Conservation (phyloP, 2,888 invertebrate species). For the Melipona bicolor region DNA sequence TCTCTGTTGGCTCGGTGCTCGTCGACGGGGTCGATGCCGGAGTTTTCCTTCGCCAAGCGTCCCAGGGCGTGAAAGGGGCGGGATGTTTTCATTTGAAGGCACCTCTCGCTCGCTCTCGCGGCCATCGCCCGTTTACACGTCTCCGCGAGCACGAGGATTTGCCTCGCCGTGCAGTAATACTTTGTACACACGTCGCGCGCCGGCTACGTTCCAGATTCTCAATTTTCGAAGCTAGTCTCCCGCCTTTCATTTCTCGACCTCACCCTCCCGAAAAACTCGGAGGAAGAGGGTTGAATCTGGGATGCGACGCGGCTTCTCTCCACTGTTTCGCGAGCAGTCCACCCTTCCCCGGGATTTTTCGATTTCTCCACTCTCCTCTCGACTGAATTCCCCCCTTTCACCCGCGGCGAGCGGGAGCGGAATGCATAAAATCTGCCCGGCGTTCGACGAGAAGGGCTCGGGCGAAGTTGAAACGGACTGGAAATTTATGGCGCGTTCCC, state of each 20-base stretch:
- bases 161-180: conserved; percentile 47
- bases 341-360: neutral
- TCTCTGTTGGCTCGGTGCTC: conserved; percentile 1
- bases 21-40: conserved; percentile 7
- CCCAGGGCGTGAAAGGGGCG: conserved; percentile 31
- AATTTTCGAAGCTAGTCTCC: conserved; percentile 4
- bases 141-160: conserved; percentile 45
- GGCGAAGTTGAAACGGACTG: conserved; percentile 14
- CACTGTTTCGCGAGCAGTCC: neutral
- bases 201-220: conserved; percentile 9
- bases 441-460: neutral
- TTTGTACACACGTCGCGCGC: conserved; percentile 32
- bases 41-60: conserved; percentile 40
- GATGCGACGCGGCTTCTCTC: no score
- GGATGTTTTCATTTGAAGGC: conserved; percentile 64
- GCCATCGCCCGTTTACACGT: conserved; percentile 40
- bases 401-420: neutral
- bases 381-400: neutral
- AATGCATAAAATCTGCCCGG: conserved; percentile 16
- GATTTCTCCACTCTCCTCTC: neutral
- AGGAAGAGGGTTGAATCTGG: neutral
- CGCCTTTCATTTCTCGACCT: no score
- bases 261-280: no score
- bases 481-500: conserved; percentile 38
- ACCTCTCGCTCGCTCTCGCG: neutral